Evolutionary conservation across 1,140 invertebrate species (phyloP).

Genomic region (Drosophila eugracilis): DNA sequence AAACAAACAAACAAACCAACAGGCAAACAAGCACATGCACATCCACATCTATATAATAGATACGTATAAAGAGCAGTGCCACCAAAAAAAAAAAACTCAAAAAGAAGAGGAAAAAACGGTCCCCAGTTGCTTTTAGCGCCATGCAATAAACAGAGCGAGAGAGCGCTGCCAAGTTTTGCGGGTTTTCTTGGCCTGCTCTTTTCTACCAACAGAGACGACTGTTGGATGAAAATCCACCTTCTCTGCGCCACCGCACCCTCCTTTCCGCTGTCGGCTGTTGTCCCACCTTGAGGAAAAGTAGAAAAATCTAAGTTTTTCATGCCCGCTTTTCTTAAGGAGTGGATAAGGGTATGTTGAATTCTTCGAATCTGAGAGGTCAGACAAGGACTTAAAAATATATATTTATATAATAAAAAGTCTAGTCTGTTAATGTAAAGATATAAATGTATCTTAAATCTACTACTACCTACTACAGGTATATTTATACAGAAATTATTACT

Average conservation of each 20-base stretch:
- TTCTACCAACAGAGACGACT: slow-evolving; percentile 15
- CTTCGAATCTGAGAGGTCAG: background rate
- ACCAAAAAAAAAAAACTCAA: background rate
- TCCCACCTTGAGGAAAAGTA: slow-evolving; percentile 66
- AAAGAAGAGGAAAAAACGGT: slow-evolving; percentile 53
- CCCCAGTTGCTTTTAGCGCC: slow-evolving; percentile 75
- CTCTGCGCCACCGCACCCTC: background rate
- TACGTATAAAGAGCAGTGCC: slow-evolving; percentile 36
- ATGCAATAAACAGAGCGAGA: slow-evolving; percentile 73
- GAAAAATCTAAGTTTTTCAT: slow-evolving; percentile 61
- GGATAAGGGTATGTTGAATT: slow-evolving; percentile 19
- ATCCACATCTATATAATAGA: slow-evolving; percentile 32
- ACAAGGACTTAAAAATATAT: too few species aligned
- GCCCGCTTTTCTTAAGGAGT: slow-evolving; percentile 2
- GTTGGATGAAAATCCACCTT: slow-evolving; percentile 10
- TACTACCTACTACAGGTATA: too few species aligned
- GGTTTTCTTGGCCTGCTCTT: slow-evolving; percentile 53
- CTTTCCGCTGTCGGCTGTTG: slow-evolving; percentile 14
- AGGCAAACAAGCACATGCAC: slow-evolving; percentile 28
- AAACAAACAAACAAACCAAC: background rate
- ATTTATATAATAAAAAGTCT: too few species aligned
- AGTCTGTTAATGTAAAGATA: too few species aligned
- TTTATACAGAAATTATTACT: background rate
- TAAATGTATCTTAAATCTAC: background rate
- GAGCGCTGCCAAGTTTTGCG: slow-evolving; percentile 66